Base-by-base conservation (phyloP, 2,113 vertebrate genomes). In the Caranx melampygus region DNA sequence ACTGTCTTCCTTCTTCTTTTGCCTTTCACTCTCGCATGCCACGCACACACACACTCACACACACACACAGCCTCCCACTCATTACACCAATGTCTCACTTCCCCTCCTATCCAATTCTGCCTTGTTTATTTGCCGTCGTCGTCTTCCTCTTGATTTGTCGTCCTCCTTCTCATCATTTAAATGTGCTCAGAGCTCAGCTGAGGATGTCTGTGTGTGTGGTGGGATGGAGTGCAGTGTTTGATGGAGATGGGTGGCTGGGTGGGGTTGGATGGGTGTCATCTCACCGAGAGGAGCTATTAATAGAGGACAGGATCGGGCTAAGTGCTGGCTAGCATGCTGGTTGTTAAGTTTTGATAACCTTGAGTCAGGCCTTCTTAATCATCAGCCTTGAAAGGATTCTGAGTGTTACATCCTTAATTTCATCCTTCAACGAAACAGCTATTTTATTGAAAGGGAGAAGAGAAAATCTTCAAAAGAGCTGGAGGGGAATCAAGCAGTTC, bases 221-320 rank as follows among this genome's bases (percentile, higher is more conserved):
- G 20, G 12, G 34, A 31, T 11, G 16, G 40, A 42, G 34, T 31
- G 14, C 3, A 45, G 9, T 61, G 55, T 2, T 33, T 0, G 40
- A n/a, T 47, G 8, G 31, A 33, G 40, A 33, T 55, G 33, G 21
- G 54, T 20, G 57, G 55, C 52, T 47, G 51, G 60, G 57, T 47
- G 51, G 15, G 35, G 57, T 26, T 57, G 75, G 65, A 35, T 69
- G 8, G 37, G 75, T 79, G 52, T 86, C 72, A 64, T 79, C 72
- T 64, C 73, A 63, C 37, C 74, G 60, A 72, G 83, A 70, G 69
- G 37, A 77, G 73, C 64, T 86, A 72, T 69, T 81, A 55, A 62
- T 68, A 20, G 21, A 61, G 12, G 72, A 45, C 20, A 45, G 34
- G 58, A 62, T 80, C 73, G 37, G 40, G 68, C 35, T 49, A 44